Percentiles rank a stretch among this genome's conserved stretches.
Evolutionary conservation across 2,113 vertebrate genomes (phyloP).

Genomic region (Chaetorhynchus papuensis): DNA sequence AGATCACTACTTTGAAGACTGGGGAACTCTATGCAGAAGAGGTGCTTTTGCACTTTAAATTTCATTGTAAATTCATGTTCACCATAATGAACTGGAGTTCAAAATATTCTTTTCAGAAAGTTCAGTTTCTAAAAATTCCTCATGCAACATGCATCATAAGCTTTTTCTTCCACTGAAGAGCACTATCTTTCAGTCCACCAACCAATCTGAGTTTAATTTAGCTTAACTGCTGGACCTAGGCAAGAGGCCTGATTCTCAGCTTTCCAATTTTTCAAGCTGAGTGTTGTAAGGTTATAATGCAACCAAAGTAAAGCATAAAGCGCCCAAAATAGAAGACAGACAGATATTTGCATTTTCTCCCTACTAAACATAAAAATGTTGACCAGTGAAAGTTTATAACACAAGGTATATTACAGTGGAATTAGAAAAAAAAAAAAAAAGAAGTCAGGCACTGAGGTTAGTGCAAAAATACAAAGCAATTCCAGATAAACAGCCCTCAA

Average conservation of each 20-base stretch:
- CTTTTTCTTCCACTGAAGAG: background rate
- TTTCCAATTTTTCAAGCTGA: background rate
- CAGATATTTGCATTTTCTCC: background rate
- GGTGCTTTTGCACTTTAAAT: background rate
- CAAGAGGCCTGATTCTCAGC: background rate
- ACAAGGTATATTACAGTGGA: background rate
- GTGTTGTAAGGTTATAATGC: background rate
- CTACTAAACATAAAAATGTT: background rate
- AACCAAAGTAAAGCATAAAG: background rate
- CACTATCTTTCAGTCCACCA: background rate
- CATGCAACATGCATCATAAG: background rate
- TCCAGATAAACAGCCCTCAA: background rate
- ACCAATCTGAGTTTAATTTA: background rate
- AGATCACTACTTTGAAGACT: background rate
- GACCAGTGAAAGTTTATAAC: background rate
- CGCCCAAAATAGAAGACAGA: background rate
- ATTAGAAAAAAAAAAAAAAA: background rate
- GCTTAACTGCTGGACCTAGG: background rate
- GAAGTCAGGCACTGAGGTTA: background rate
- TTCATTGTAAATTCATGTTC: background rate
- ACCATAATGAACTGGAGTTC: background rate
- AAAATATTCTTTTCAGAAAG: background rate
- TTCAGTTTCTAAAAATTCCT: background rate
- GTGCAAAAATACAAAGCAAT: background rate
- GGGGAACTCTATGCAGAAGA: background rate